A percentile compares a stretch with the other conserved stretches of the same genome.
Evolutionary conservation across 2,113 vertebrate species (phyloP).

Genomic region (Eubucco bourcierii): DNA sequence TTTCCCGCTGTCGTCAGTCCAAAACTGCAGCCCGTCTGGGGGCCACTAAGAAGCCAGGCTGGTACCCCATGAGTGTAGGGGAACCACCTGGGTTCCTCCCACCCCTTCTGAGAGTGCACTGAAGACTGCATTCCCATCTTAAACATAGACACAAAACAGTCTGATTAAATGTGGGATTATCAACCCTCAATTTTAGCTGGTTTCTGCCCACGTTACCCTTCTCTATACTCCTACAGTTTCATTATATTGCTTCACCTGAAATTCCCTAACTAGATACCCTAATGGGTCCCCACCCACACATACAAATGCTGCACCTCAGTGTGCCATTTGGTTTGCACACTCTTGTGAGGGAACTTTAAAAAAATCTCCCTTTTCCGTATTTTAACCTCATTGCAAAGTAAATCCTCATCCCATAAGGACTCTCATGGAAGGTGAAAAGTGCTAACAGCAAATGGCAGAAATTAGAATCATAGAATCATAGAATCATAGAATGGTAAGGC

Average conservation of each 20-base stretch:
- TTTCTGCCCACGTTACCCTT: neutral
- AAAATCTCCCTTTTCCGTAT: neutral
- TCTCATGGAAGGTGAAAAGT: neutral
- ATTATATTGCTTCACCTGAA: slow-evolving; percentile 44
- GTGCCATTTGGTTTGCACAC: neutral
- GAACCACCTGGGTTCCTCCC: neutral
- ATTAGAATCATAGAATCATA: too few relatives aligned
- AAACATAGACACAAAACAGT: neutral
- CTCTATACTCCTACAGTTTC: slow-evolving; percentile 16
- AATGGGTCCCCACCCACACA: neutral
- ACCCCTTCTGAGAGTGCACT: neutral
- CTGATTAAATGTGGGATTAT: neutral
- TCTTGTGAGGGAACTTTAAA: neutral
- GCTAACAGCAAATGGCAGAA: neutral
- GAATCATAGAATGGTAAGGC: too few relatives aligned
- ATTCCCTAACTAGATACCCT: neutral
- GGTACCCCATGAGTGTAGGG: accelerated
- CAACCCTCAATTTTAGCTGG: neutral
- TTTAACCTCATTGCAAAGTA: neutral
- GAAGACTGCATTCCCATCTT: neutral
- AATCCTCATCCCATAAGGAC: neutral
- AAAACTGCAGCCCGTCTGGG: accelerated
- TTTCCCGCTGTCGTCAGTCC: neutral
- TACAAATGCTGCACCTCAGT: neutral
- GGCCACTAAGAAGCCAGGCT: neutral